Conservation (phyloP, 2,888 invertebrate genomes). For the Stenchaetothrips biformis region DNA sequence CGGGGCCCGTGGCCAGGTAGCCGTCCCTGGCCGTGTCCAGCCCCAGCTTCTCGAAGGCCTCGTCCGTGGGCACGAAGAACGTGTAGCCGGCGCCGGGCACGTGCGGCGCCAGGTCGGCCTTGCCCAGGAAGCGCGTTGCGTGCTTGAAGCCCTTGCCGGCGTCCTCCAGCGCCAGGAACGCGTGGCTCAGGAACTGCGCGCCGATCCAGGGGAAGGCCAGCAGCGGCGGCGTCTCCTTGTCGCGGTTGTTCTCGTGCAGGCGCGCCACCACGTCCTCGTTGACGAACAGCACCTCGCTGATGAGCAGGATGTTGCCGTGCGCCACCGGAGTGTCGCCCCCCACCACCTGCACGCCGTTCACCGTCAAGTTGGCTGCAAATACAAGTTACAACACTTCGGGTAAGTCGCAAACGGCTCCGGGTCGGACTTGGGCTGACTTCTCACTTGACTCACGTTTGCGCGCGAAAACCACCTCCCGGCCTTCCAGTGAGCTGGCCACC, state of each 20-base stretch:
- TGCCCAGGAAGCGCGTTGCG: conserved; percentile 58
- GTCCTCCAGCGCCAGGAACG: conserved; percentile 57
- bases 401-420: not conserved
- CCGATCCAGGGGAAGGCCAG: conserved; percentile 62
- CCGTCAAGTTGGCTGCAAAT: conserved; percentile 50
- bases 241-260: conserved; percentile 58
- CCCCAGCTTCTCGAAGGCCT: conserved; percentile 59
- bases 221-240: conserved; percentile 61
- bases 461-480: conserved; percentile 53
- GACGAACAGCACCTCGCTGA: conserved; percentile 59
- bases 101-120: conserved; percentile 57
- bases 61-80: conserved; percentile 64
- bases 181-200: conserved; percentile 59
- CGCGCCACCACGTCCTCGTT: conserved; percentile 58
- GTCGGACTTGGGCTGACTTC: not conserved
- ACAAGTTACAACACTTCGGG: conserved; percentile 27
- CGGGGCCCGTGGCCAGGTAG: conserved; percentile 53
- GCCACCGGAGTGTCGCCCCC: conserved; percentile 57
- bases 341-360: conserved; percentile 57
- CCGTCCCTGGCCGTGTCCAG: conserved; percentile 56
- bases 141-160: conserved; percentile 50
- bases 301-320: conserved; percentile 59
- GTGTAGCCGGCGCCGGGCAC: conserved; percentile 62
- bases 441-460: conserved; percentile 52
- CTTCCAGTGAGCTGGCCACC: conserved; percentile 54